A percentile compares a stretch with the other conserved stretches of the same genome.
phyloP scores from a whole-genome alignment of 2,888 invertebrate species.

The Onchidella celtica region DNA sequence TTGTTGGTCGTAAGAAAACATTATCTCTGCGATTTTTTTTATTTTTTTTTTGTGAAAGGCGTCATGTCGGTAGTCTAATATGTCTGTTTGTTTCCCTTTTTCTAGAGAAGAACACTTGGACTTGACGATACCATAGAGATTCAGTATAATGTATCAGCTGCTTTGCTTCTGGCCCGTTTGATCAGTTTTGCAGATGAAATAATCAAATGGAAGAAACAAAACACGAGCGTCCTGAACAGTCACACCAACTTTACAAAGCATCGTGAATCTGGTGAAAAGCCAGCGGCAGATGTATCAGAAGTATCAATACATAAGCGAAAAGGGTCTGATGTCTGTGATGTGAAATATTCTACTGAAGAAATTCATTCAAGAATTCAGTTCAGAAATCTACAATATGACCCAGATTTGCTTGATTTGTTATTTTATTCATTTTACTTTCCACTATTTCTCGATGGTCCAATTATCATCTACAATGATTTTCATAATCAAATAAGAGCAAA shows the following conservation, averaged over 20 bases:
- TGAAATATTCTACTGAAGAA: not conserved
- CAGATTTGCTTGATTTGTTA: slow-evolving; percentile 81
- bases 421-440: slow-evolving; percentile 92
- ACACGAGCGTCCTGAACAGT: not conserved
- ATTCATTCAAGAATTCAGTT: not conserved
- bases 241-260: slow-evolving; percentile 12
- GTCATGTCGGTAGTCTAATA: not conserved
- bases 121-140: not conserved
- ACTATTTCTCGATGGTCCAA: slow-evolving; percentile 90
- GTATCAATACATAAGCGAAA: not conserved
- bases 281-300: not conserved
- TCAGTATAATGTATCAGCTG: not conserved
- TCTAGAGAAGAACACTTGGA: not conserved
- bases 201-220: not conserved
- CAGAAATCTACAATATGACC: slow-evolving; percentile 29
- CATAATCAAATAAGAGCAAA: slow-evolving; percentile 79
- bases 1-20: too few species aligned
- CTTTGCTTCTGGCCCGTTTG: not conserved
- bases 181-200: slow-evolving; percentile 35
- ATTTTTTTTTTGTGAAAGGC: too few species aligned
- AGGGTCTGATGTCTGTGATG: too few species aligned
- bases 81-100: not conserved
- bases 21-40: too few species aligned
- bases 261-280: not conserved
- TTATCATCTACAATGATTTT: slow-evolving; percentile 89